phyloP scores from a whole-genome alignment of 1,140 invertebrate genomes.

The Scylla paramamosain region DNA sequence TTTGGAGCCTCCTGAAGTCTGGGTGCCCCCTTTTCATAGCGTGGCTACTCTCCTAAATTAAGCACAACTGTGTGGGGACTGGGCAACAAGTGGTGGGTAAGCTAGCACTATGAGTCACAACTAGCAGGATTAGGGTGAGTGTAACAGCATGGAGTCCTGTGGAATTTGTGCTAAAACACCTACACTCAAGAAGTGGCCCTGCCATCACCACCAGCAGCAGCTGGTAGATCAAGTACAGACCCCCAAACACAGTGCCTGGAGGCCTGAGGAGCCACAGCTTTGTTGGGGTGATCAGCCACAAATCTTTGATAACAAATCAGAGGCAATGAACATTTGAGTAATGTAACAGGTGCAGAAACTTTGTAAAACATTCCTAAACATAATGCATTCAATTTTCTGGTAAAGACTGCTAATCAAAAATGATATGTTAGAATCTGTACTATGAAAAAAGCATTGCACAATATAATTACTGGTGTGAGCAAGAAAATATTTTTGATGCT shows the following conservation, averaged over 20 bases:
- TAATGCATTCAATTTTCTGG: constrained; percentile 50
- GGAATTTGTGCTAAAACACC: constrained; percentile 13
- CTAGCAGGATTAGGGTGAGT: constrained; percentile 49
- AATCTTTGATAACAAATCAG: constrained; percentile 59
- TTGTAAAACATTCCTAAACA: constrained; percentile 67
- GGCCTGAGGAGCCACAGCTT: neutral
- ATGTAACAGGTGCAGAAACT: constrained; percentile 71
- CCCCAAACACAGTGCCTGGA: neutral
- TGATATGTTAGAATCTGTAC: constrained; percentile 52
- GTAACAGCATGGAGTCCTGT: constrained; percentile 53
- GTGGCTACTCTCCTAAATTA: constrained; percentile 71
- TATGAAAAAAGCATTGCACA: constrained; percentile 69
- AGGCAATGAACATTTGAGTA: constrained; percentile 64
- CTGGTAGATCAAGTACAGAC: neutral
- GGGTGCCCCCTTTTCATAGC: constrained; percentile 44
- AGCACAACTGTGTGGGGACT: constrained; percentile 65
- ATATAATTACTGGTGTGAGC: constrained; percentile 28
- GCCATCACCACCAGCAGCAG: neutral
- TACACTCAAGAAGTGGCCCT: neutral
- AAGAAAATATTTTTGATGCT: constrained; percentile 62
- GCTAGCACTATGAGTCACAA: constrained; percentile 71
- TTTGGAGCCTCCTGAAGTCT: constrained; percentile 36
- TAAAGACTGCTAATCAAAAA: constrained; percentile 37
- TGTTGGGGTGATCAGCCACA: constrained; percentile 29
- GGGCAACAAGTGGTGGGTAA: constrained; percentile 64